These are phyloP conservation scores for Apistogramma diplotaenia DNA, from an alignment of 2,113 vertebrate species.

Conservation along the genomic window DNA sequence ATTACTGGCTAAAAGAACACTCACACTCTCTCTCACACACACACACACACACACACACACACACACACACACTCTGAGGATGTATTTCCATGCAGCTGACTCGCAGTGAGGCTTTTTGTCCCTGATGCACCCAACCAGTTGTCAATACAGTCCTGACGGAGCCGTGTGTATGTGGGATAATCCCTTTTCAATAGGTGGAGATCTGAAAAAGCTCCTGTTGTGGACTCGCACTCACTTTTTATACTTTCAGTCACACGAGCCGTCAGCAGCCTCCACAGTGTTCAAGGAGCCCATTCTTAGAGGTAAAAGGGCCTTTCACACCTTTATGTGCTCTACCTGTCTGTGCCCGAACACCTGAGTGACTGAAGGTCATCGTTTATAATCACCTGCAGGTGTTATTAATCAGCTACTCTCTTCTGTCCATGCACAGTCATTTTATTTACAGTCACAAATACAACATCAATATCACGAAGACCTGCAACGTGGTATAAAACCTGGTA, in stretches of 20 bases:
- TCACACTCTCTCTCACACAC: too few species aligned
- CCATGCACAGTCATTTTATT: too few species aligned
- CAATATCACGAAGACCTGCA: too few species aligned
- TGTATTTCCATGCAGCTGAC: constrained; percentile 47
- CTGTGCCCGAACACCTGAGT: neutral
- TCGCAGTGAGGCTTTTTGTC: constrained; percentile 26
- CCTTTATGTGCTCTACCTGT: neutral
- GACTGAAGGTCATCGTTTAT: neutral
- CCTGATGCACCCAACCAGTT: constrained; percentile 20
- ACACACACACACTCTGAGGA: too few species aligned
- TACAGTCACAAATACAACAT: too few species aligned
- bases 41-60: too few species aligned
- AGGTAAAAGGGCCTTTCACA: neutral
- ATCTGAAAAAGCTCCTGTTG: constrained; percentile 21
- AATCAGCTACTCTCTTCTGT: too few species aligned
- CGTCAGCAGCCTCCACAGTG: neutral
- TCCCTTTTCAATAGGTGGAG: constrained; percentile 28
- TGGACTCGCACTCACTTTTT: neutral
- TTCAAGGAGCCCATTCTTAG: neutral
- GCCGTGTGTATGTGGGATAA: constrained; percentile 22
- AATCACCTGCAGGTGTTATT: too few species aligned
- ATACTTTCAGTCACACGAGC: neutral
- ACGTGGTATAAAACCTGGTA: neutral
- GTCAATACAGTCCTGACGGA: constrained; percentile 29
- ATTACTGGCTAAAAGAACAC: neutral